Conservation (phyloP, 2,797 vertebrate species). For the Dryobates pubescens region DNA sequence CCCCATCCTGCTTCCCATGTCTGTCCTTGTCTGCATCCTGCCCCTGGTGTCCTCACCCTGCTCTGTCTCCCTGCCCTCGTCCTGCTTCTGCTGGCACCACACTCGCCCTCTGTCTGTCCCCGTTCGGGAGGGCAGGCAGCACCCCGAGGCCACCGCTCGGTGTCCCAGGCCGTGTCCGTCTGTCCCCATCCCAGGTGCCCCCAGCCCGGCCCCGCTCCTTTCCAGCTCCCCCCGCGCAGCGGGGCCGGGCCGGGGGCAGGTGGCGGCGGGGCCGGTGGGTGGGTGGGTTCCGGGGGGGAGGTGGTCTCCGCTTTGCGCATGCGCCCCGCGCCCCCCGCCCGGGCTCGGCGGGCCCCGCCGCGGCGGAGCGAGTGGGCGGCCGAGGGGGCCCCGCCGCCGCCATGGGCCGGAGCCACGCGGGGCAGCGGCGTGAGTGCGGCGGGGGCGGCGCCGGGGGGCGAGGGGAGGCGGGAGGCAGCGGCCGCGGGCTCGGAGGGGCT, state of each 20-base stretch:
- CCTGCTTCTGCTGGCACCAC: background rate
- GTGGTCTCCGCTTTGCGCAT: background rate
- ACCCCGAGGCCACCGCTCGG: background rate
- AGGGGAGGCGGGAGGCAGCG: background rate
- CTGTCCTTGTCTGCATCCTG: background rate
- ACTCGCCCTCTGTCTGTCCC: background rate
- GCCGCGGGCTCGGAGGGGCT: background rate
- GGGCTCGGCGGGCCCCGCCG: background rate
- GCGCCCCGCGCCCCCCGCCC: background rate
- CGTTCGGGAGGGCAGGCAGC: background rate
- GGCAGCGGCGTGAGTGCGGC: background rate
- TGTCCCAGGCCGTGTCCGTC: too few relatives aligned
- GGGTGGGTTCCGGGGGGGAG: background rate
- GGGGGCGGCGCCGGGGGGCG: background rate
- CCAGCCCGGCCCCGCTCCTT: background rate
- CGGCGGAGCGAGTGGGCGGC: background rate
- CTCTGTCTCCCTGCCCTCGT: background rate
- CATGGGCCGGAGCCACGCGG: background rate
- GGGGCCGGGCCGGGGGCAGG: background rate
- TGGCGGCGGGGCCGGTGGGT: background rate
- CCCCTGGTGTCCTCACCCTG: background rate
- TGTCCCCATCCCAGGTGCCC: background rate
- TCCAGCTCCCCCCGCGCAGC: background rate
- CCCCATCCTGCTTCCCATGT: background rate
- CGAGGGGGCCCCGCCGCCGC: background rate